Evolutionary conservation across 1,140 invertebrate species (phyloP), one percentile per base, ranked within the genome.

Genomic region (Triops longicaudatus): DNA sequence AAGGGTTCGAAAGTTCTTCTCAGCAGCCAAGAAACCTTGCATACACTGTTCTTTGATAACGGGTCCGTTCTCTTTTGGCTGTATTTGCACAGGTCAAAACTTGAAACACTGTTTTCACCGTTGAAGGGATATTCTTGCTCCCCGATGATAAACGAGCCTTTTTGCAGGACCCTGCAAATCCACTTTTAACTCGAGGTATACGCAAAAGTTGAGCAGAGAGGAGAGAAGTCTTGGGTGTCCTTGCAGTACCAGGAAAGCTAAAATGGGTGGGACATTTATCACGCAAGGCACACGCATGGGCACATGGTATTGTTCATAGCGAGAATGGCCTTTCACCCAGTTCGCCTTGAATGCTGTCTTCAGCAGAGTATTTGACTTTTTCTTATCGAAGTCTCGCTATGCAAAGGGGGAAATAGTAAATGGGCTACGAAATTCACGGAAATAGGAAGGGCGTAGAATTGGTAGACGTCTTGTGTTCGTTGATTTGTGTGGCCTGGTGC

Each of bases 261-360:
- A 63, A 63, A 63, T 37, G 31, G 50, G 50, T 63, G 44, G 14
- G 50, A 63, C 50, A 63, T 63, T 63, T 63, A 63, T 63, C n/a
- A 63, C 22, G 50, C 50, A 22, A 63, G 50, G 50, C 50, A 63
- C 50, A 63, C 50, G 50, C 50, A 63, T 63, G 50, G 0, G 22
- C 31, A 37, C 31, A 63, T 63, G 50, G 50, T 63, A 22, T 22
- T 37, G 31, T 37, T n/a, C 50, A 63, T 14, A 17, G 50, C 50
- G 6, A 63, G 50, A 17, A 63, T 63, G 50, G 50, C 50, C 31
- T 37, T 37, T 37, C 31, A 37, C 31, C 31, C 31, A 37, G 31
- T 37, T 37, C 31, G 31, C 31, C 31, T 37, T 37, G 31, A 37
- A 37, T 37, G 7, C 31, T 7, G 31, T 37, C 2, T 37, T 37